These are phyloP conservation scores for Cephus rjabovi DNA, from an alignment of 2,888 invertebrate genomes.

Conservation along the genomic window DNA sequence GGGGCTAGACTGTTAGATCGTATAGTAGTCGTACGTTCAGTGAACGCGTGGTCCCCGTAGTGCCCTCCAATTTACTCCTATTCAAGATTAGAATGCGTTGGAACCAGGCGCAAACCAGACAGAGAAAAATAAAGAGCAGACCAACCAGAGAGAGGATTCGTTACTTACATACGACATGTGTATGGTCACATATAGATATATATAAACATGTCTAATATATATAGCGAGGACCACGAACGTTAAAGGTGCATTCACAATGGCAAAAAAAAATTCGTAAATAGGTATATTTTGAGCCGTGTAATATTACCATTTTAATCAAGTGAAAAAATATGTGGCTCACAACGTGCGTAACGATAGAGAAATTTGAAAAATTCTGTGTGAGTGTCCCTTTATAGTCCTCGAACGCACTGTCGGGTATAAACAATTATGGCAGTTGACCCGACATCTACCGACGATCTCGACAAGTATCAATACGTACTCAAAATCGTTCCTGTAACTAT, in stretches of 20 bases:
- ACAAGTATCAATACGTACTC: neutral
- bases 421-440: neutral
- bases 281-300: too few relatives aligned
- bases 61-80: conserved; percentile 40
- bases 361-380: too few relatives aligned
- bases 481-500: neutral
- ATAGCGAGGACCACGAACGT: too few relatives aligned
- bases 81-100: conserved; percentile 43
- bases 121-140: neutral
- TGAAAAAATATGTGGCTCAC: too few relatives aligned
- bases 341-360: too few relatives aligned
- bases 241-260: neutral
- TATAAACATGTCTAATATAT: neutral
- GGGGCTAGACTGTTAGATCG: conserved; percentile 24
- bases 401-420: neutral
- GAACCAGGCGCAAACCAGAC: conserved; percentile 17
- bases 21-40: conserved; percentile 1
- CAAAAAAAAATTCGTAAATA: neutral
- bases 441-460: neutral
- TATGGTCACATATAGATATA: neutral
- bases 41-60: conserved; percentile 20
- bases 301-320: too few relatives aligned
- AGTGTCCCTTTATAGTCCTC: neutral
- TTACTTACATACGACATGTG: too few relatives aligned
- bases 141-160: neutral